Conservation (phyloP, 2,888 invertebrate genomes). For the Agrotis segetum region DNA sequence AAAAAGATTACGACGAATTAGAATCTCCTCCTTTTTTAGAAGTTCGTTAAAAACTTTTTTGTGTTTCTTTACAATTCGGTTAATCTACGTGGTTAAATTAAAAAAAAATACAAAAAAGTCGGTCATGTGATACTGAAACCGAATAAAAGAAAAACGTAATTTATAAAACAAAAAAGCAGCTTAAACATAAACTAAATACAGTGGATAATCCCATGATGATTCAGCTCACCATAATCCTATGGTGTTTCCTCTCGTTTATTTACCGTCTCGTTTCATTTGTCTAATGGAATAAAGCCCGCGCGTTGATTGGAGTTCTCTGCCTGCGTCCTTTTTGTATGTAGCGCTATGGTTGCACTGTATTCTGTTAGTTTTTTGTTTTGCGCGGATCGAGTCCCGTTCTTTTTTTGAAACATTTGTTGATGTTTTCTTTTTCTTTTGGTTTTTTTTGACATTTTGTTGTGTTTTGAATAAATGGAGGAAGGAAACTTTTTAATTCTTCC, state of each 20-base stretch:
- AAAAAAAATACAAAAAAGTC: neutral
- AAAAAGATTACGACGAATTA: no score
- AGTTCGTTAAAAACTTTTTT: no score
- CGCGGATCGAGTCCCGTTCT: slow-evolving; percentile 16
- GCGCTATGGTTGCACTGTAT: slow-evolving; percentile 26
- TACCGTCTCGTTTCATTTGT: slow-evolving; percentile 70
- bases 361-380: slow-evolving; percentile 43
- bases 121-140: neutral
- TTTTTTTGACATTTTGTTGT: neutral
- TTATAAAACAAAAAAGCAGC: slow-evolving; percentile 3
- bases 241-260: slow-evolving; percentile 62
- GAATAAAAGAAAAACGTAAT: neutral
- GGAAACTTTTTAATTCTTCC: slow-evolving; percentile 10
- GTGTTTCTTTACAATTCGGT: no score
- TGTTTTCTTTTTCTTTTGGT: slow-evolving; percentile 5
- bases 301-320: slow-evolving; percentile 70
- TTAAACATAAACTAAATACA: slow-evolving; percentile 35
- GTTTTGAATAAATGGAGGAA: neutral
- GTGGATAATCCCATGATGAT: slow-evolving; percentile 35
- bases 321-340: slow-evolving; percentile 53
- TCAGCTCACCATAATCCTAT: slow-evolving; percentile 48
- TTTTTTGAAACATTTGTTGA: slow-evolving; percentile 15
- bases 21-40: no score
- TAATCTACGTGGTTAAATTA: no score
- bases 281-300: slow-evolving; percentile 72